A percentile compares a stretch with the other conserved stretches of the same genome.
These are phyloP conservation scores for Misgurnus mizolepis DNA, from an alignment of 2,113 vertebrate species.

Conservation along the genomic window DNA sequence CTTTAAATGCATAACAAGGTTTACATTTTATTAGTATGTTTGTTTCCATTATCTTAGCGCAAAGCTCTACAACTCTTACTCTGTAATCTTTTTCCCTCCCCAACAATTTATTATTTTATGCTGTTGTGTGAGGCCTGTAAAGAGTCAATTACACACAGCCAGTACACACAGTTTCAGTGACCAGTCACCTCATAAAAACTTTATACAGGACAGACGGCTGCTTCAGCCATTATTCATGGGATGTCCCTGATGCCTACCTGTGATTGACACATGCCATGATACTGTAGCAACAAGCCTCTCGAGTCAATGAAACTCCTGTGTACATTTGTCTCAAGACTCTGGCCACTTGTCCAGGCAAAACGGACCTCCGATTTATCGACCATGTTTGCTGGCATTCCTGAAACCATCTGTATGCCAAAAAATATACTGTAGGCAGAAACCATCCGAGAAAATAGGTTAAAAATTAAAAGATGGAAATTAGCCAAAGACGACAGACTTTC, in stretches of 20 bases:
- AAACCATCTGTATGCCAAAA: not conserved
- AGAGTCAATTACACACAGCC: slow-evolving; percentile 47
- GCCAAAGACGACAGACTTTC: not conserved
- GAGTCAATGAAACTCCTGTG: not conserved
- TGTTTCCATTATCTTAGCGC: no score
- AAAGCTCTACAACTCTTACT: not conserved
- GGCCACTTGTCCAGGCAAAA: slow-evolving; percentile 5
- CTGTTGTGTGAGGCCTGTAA: slow-evolving; percentile 13
- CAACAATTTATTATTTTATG: slow-evolving; percentile 3
- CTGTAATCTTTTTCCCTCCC: not conserved
- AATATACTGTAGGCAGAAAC: not conserved
- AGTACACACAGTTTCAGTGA: slow-evolving; percentile 44
- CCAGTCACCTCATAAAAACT: slow-evolving; percentile 54
- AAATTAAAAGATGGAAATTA: slow-evolving; percentile 17
- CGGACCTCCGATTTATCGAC: slow-evolving; percentile 25
- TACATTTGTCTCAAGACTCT: not conserved
- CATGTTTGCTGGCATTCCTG: not conserved
- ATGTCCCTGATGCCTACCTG: slow-evolving; percentile 32
- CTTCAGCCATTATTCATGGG: slow-evolving; percentile 55
- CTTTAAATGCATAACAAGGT: no score
- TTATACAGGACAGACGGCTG: slow-evolving; percentile 45
- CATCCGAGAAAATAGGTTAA: slow-evolving; percentile 10
- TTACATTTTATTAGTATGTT: no score
- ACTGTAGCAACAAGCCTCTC: slow-evolving; percentile 5
- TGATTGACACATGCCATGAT: slow-evolving; percentile 27